Conservation (phyloP, 2,888 invertebrate species). For the Cynaeus angustus region DNA sequence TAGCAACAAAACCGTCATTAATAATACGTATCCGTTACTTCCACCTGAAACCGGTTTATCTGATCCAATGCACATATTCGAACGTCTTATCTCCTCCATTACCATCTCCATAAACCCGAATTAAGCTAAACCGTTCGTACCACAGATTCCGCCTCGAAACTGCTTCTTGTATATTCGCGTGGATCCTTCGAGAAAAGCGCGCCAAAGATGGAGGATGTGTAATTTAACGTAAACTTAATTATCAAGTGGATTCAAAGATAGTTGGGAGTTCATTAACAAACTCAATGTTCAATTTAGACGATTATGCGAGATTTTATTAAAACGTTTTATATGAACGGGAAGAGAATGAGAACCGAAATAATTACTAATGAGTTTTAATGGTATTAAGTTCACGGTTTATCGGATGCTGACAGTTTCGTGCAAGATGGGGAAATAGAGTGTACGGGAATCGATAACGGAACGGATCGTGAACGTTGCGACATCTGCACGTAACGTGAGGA, state of each 20-base stretch:
- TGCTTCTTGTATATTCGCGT: conserved; percentile 18
- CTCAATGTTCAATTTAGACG: conserved; percentile 36
- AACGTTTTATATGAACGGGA: conserved; percentile 13
- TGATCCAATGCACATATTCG: not conserved
- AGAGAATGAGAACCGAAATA: conserved; percentile 19
- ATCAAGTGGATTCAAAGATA: conserved; percentile 37
- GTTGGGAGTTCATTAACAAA: conserved; percentile 41
- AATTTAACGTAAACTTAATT: conserved; percentile 46
- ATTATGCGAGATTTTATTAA: conserved; percentile 40
- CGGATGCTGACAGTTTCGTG: conserved; percentile 11
- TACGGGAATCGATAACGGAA: conserved; percentile 1
- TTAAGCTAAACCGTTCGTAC: conserved; percentile 21
- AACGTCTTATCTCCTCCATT: conserved; percentile 6
- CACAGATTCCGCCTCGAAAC: conserved; percentile 20
- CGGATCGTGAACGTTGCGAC: not conserved
- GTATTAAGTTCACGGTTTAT: conserved; percentile 9
- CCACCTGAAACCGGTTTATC: not conserved
- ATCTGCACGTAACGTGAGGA: not conserved
- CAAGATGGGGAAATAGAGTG: not conserved
- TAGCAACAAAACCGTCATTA: no score
- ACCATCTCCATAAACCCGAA: conserved; percentile 13
- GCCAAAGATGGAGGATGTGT: conserved; percentile 40
- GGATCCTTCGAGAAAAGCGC: conserved; percentile 23
- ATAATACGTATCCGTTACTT: not conserved
- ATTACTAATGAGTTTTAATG: conserved; percentile 31